Conservation (phyloP, 2,113 vertebrate genomes). For the Phycodurus eques region DNA sequence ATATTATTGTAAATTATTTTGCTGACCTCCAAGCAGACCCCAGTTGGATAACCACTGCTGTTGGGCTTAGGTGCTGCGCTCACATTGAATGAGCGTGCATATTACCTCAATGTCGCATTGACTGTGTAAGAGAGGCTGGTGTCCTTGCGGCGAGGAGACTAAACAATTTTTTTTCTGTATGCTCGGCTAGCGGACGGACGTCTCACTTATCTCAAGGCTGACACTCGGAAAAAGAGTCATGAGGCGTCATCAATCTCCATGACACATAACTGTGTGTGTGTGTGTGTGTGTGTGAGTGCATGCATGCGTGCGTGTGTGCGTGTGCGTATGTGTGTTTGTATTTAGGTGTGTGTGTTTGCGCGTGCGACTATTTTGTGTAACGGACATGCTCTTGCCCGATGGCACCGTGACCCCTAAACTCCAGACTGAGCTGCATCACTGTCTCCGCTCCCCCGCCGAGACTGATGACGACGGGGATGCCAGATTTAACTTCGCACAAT, state of each 20-base stretch:
- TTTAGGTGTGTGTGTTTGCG: no score
- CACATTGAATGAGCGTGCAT: not conserved
- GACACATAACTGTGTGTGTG: not conserved
- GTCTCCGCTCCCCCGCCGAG: no score
- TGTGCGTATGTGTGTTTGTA: not conserved
- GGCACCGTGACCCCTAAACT: no score
- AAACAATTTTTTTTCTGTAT: slow-evolving; percentile 12
- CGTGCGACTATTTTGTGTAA: no score
- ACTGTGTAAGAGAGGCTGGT: not conserved
- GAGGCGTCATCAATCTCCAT: slow-evolving; percentile 31
- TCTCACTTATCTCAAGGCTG: slow-evolving; percentile 44
- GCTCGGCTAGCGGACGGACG: slow-evolving; percentile 26
- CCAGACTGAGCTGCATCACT: no score
- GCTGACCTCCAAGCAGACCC: no score
- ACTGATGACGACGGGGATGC: no score
- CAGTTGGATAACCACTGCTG: not conserved
- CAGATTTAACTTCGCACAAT: no score
- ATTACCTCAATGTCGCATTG: not conserved
- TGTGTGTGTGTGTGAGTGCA: not conserved
- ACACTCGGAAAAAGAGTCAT: slow-evolving; percentile 19
- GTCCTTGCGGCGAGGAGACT: slow-evolving; percentile 14
- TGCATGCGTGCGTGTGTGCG: not conserved
- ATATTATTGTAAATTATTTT: no score
- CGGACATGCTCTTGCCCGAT: no score
- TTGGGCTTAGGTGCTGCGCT: not conserved